Conservation (phyloP, 2,888 invertebrate species). For the Euplexia lucipara region DNA sequence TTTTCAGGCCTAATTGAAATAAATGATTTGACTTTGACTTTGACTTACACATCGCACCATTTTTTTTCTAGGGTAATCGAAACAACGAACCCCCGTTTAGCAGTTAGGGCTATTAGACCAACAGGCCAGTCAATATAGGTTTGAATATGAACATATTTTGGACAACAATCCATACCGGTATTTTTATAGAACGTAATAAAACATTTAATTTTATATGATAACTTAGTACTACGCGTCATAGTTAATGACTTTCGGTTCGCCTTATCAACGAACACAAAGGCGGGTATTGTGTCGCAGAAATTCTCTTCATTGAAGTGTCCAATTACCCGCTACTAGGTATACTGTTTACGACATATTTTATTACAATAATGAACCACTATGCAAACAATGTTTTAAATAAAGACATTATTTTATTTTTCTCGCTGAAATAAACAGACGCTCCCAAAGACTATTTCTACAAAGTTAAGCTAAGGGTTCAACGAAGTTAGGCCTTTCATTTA, state of each 20-base stretch:
- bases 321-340: constrained; percentile 48
- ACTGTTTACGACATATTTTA: constrained; percentile 58
- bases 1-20: no score
- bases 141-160: background rate
- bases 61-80: no score
- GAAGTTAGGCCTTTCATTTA: constrained; percentile 48
- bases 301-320: constrained; percentile 51
- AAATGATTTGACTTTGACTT: no score
- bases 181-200: constrained; percentile 29
- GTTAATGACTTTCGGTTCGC: constrained; percentile 40
- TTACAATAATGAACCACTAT: constrained; percentile 39
- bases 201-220: constrained; percentile 31
- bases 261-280: constrained; percentile 51
- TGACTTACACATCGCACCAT: no score
- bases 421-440: constrained; percentile 10
- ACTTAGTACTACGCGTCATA: constrained; percentile 34
- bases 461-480: constrained; percentile 32
- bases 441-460: constrained; percentile 23
- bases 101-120: no score
- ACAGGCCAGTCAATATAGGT: no score
- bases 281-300: constrained; percentile 44
- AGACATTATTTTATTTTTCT: constrained; percentile 21
- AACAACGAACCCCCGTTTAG: no score
- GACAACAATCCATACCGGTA: background rate
- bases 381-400: constrained; percentile 20